Evolutionary conservation across 2,888 invertebrate species (phyloP).

Genomic region (Apamea crenata): DNA sequence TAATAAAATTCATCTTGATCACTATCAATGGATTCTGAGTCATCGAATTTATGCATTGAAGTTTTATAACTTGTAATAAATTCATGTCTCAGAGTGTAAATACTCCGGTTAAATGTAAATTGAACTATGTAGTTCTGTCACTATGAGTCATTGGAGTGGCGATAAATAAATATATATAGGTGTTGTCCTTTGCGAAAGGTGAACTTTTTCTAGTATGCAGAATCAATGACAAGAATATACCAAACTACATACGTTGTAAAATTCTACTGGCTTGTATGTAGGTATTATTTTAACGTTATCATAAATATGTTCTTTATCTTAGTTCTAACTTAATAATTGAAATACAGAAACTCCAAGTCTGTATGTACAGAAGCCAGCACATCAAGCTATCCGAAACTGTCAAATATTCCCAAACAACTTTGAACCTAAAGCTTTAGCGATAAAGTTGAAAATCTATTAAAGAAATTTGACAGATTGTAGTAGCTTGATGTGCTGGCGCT

Average conservation of each 20-base stretch:
- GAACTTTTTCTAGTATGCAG: neutral
- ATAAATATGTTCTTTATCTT: neutral
- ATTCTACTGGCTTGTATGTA: neutral
- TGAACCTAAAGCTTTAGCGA: too few relatives aligned
- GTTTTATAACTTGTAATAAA: constrained; percentile 35
- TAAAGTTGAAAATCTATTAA: too few relatives aligned
- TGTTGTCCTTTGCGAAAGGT: constrained; percentile 2
- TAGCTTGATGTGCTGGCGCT: too few relatives aligned
- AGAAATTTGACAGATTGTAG: too few relatives aligned
- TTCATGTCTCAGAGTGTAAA: constrained; percentile 32
- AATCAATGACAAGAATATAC: neutral
- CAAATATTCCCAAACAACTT: too few relatives aligned
- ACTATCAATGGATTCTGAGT: constrained; percentile 59
- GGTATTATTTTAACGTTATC: neutral
- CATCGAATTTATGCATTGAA: constrained; percentile 39
- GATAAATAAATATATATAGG: neutral
- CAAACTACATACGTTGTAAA: neutral
- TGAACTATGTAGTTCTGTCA: constrained; percentile 10
- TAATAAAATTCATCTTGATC: constrained; percentile 43
- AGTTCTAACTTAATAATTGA: neutral
- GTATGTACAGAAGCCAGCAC: neutral
- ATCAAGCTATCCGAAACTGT: too few relatives aligned
- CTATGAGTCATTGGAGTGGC: constrained; percentile 36
- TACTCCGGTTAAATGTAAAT: constrained; percentile 36
- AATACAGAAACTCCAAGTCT: neutral